Base-by-base conservation (phyloP, 1,140 invertebrate genomes). In the Dreissena rostriformis region DNA sequence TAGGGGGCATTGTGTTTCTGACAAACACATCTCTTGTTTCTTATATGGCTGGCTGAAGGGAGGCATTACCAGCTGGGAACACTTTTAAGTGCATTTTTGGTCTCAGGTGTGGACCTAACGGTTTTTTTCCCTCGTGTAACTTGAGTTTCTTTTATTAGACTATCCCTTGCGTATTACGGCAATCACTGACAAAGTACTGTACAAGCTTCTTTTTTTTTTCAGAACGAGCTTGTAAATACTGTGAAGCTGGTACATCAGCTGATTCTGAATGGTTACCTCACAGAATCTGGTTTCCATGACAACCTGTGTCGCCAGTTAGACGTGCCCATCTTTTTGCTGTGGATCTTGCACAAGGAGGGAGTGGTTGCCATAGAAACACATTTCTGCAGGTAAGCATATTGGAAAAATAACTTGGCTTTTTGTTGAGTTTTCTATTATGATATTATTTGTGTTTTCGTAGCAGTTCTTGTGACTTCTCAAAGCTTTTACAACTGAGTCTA, bases 331-430 rank as follows among this genome's bases (percentile, higher is more conserved):
- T 10, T 53, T 11, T 15, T 77, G 14, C 8, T 77, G 15, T 77
- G 75, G 61, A 52, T 65, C 67, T 65, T 77, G 66, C 75, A 77
- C 19, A 66, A 77, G n/a, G 75, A 67, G 67, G 75, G 75, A 26
- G 53, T 77, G 19, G 66, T 77, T 66, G 67, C n/a, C 39, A 14
- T 77, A 15, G 75, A 77, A 26, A 51, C 12, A 14, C 67, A 77
- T 19, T 51, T 77, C 24, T 5, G 22, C 39, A 51, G 26, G 75
- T 77, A 77, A 66, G 75, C 66, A 28, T 26, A 11, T n/a, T n/a
- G 19, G 19, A 5, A n/a, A 11, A n/a, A 19, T 63, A 5, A 11
- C 57, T n/a, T 24, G 24, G 24, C 29, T 29, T 14, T 24, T 15
- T 29, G 14, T 67, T 29, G 14, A 1, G 29, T 24, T 22, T 28